Base-by-base conservation (phyloP, 1,140 invertebrate genomes). In the Zeugodacus cucurbitae region DNA sequence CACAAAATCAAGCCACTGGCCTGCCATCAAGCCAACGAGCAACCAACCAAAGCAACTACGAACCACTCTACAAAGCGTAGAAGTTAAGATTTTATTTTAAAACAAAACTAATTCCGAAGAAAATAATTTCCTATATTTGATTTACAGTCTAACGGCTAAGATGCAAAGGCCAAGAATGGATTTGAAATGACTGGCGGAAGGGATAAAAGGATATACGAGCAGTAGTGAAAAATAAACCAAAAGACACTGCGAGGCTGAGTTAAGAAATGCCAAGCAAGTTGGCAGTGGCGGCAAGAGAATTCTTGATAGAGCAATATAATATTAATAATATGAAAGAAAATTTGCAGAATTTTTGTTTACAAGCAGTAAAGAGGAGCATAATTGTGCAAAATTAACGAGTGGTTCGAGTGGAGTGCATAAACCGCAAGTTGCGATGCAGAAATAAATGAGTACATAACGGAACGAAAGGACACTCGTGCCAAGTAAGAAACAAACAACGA, bases 121-220 rank as follows among this genome's bases (percentile, higher is more conserved):
- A 87, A 87, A 87, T 87, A 87, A 87, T 87, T 87, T 87, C 86
- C 86, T 87, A 87, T 87, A 87, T 87, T 87, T 87, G 57, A 87
- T 87, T 87, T 87, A 87, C 86, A 87, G 86, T 87, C 37, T 87
- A 58, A 87, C 26, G 86, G 57, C 11, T 44, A 87, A 37, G 32
- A 58, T 64, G 57, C 54, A 87, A 58, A 87, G 57, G 29, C 54
- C 57, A 87, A 87, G 86, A 34, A 87, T 87, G 22, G 59, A 59
- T n/a, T 59, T 34, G 32, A 64, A 11, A 34, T 58, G 86, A 87
- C 54, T 44, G 44, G 86, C 44, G 86, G 48, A 37, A 59, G 54
- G 86, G 44, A 87, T 48, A 87, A 29, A 87, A 70, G 87, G 87
- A 70, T 37, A 41, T 58, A 86, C 32, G n/a, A 44, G 11, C 14